A percentile compares a stretch with the other conserved stretches of the same genome.
Conservation (phyloP, 2,888 invertebrate genomes). For the Thymelicus sylvestris region DNA sequence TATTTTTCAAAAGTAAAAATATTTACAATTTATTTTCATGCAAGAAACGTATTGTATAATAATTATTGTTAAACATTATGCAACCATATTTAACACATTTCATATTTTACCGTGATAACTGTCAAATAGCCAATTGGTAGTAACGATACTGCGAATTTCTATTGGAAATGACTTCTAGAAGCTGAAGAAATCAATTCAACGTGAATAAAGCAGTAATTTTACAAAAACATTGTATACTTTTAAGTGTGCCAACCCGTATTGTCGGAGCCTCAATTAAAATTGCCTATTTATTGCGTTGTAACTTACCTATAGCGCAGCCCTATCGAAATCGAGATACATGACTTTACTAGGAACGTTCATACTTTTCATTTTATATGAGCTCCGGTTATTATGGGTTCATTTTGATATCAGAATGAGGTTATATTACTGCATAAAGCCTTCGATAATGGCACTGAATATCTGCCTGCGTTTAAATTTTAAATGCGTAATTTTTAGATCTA, state of each 20-base stretch:
- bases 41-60: too few species aligned
- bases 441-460: constrained; percentile 3
- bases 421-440: constrained; percentile 14
- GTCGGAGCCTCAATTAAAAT: constrained; percentile 5
- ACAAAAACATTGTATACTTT: not conserved
- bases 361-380: constrained; percentile 30
- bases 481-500: too few species aligned
- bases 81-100: too few species aligned
- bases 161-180: too few species aligned
- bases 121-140: too few species aligned
- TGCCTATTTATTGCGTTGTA: constrained; percentile 18
- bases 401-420: constrained; percentile 27
- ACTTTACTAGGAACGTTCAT: constrained; percentile 26
- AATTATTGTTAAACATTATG: too few species aligned
- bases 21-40: too few species aligned
- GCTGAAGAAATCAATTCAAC: too few species aligned
- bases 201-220: too few species aligned
- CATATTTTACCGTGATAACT: too few species aligned
- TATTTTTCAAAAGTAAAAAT: too few species aligned
- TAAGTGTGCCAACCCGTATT: constrained; percentile 14
- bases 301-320: constrained; percentile 10
- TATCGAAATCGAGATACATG: constrained; percentile 31
- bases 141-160: too few species aligned
- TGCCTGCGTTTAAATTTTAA: not conserved
- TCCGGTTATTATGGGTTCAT: constrained; percentile 27